Evolutionary conservation across 1,140 invertebrate genomes (phyloP).

Genomic region (Polypedilum pembai): DNA sequence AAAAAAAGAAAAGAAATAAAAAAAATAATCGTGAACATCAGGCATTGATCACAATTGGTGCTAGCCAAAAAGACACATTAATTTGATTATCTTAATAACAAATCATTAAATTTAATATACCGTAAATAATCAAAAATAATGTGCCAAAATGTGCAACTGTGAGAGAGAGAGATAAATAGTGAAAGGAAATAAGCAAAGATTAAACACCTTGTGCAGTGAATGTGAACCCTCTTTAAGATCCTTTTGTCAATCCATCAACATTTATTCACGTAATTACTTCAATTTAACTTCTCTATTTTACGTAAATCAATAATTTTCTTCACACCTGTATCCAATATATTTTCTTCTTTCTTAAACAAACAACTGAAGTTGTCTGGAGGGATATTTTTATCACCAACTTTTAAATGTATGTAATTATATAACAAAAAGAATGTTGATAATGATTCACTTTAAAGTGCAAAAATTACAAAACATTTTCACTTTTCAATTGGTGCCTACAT

Average conservation of each 20-base stretch:
- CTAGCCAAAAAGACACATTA: not conserved
- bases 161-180: not conserved
- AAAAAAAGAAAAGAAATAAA: not conserved
- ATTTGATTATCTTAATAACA: not conserved
- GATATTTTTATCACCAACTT: too few species aligned
- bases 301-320: conserved; percentile 12
- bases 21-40: not conserved
- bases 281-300: not conserved
- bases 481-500: too few species aligned
- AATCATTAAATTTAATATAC: not conserved
- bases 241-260: not conserved
- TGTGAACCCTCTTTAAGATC: too few species aligned
- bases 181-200: not conserved
- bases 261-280: not conserved
- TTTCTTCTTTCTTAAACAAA: not conserved
- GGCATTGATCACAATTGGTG: too few species aligned
- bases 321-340: not conserved
- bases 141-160: not conserved
- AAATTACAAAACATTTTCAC: too few species aligned
- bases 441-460: too few species aligned
- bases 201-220: conserved; percentile 16
- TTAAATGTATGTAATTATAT: too few species aligned
- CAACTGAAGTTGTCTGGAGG: too few species aligned
- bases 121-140: not conserved
- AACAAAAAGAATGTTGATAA: too few species aligned